These are phyloP conservation scores for Atractosteus spatula DNA, from an alignment of 2,113 vertebrate genomes.

Conservation along the genomic window DNA sequence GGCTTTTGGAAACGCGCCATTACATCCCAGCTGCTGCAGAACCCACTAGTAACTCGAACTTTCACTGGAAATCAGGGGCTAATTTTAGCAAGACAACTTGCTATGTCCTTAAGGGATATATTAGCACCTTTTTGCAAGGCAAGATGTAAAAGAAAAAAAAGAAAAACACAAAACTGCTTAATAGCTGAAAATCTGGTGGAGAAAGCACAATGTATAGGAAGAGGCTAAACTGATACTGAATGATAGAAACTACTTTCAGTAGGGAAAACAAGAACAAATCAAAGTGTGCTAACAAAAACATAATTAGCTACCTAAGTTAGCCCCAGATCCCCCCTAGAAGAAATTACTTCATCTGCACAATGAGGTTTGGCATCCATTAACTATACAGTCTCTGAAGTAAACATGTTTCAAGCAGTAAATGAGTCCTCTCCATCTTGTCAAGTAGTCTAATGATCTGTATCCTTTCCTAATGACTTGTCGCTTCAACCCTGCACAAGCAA, in stretches of 20 bases:
- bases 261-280: background rate
- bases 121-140: constrained; percentile 18
- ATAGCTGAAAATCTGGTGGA: background rate
- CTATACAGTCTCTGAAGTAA: background rate
- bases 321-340: too few relatives aligned
- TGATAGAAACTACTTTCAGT: too few relatives aligned
- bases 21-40: constrained; percentile 25
- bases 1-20: constrained; percentile 40
- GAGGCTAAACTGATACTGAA: background rate
- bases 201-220: background rate
- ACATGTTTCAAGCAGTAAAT: background rate
- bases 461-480: background rate
- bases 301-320: too few relatives aligned
- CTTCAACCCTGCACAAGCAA: background rate
- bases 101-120: constrained; percentile 9
- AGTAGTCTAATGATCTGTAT: constrained; percentile 1
- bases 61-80: constrained; percentile 21
- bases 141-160: constrained; percentile 26
- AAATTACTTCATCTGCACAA: too few relatives aligned
- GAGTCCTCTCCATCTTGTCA: background rate
- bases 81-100: constrained; percentile 42
- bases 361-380: too few relatives aligned
- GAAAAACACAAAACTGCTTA: background rate
- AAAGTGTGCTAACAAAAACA: too few relatives aligned
- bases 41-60: constrained; percentile 40